phyloP scores from a whole-genome alignment of 2,888 invertebrate species.

The Phyllotreta cruciferae region DNA sequence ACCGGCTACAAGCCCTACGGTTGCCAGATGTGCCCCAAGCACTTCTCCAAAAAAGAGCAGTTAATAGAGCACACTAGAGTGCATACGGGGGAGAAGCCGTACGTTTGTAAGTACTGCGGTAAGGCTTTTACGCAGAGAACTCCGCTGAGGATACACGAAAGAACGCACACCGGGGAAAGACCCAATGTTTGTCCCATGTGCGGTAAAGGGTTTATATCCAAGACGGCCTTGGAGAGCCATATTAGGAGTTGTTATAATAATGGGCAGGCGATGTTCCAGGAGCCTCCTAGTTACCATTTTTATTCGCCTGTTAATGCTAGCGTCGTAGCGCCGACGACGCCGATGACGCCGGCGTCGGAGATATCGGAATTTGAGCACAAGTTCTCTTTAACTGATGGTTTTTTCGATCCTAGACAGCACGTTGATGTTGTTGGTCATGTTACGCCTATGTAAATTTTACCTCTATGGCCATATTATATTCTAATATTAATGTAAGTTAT shows the following conservation, averaged over 20 bases:
- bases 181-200: slow-evolving; percentile 62
- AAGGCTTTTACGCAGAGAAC: slow-evolving; percentile 63
- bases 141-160: slow-evolving; percentile 67
- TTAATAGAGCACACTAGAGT: slow-evolving; percentile 54
- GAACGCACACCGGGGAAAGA: slow-evolving; percentile 68
- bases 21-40: slow-evolving; percentile 60
- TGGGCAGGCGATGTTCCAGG: slow-evolving; percentile 35
- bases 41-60: slow-evolving; percentile 61
- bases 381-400: slow-evolving; percentile 35
- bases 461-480: too few species aligned
- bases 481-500: too few species aligned
- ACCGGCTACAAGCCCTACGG: slow-evolving; percentile 61
- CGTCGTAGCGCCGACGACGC: slow-evolving; percentile 30
- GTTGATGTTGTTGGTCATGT: slow-evolving; percentile 33
- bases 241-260: slow-evolving; percentile 50
- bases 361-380: slow-evolving; percentile 38
- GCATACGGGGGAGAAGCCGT: slow-evolving; percentile 57
- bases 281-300: slow-evolving; percentile 30
- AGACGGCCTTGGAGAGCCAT: slow-evolving; percentile 55
- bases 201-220: slow-evolving; percentile 54
- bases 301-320: slow-evolving; percentile 22
- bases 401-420: slow-evolving; percentile 33
- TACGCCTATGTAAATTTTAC: slow-evolving; percentile 28
- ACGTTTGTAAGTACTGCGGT: slow-evolving; percentile 53
- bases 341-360: slow-evolving; percentile 36